Base-by-base conservation (phyloP, 2,888 invertebrate species). In the Corbicula japonica region DNA sequence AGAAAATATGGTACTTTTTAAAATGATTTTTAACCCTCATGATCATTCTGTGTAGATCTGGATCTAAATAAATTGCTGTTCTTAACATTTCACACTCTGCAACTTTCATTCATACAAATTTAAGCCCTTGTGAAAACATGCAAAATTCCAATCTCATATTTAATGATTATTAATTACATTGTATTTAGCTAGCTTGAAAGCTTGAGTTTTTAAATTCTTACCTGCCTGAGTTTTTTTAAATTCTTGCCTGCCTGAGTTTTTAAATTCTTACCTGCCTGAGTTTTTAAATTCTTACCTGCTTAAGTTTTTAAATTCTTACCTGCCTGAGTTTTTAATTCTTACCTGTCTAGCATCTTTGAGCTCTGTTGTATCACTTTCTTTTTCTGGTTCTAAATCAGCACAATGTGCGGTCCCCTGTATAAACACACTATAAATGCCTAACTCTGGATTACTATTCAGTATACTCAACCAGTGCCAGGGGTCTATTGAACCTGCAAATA, bases 381-480 rank as follows among this genome's bases (percentile, higher is more conserved):
- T 65, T 3, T 68, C 56, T 5, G 74, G 30, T 12, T 18, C 30
- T 80, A 89, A 84, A 70, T 89, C 88, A 28, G 87, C 87, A 72
- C 89, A 89, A 71, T 89, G 89, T 8, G 89, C 86, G 0, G 89
- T 87, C 1, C 89, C 88, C 23, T 80, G 78, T 50, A 89, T 89
- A 73, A 79, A 89, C 23, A 89, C 84, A 12, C 86, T 87, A 23
- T 72, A 71, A 66, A 86, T 83, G 4, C 74, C 62, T 15, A 58
- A 34, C 3, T 30, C 60, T 30, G 72, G 72, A 12, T 80, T 76
- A 58, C 86, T 76, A 26, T 74, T 76, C 18, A 89, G 73, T 2
- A 89, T 86, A 79, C 88, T 87, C 68, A 89, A 71, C 15, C 83
- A 84, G 69, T 89, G 89, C 89, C 89, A 89, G 1, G 89, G 89